Evolutionary conservation across 1,140 invertebrate species (phyloP).

Genomic region (Littorina saxatilis): DNA sequence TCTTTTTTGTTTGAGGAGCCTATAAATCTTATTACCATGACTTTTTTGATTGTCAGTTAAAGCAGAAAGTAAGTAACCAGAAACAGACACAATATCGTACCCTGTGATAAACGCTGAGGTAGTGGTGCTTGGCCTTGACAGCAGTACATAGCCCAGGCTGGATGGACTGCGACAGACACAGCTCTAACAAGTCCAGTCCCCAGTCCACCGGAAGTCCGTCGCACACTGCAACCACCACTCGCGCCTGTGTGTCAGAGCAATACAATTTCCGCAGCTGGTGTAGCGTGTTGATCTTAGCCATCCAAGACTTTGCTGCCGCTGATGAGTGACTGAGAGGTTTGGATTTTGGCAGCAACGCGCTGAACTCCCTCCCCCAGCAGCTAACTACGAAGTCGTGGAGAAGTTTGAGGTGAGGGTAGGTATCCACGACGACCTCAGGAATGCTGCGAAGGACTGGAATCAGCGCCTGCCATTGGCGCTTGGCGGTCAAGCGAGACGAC

Average conservation of each 20-base stretch:
- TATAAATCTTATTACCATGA: no score
- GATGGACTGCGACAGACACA: slow-evolving; percentile 52
- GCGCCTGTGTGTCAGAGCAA: slow-evolving; percentile 53
- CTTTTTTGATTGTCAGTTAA: no score
- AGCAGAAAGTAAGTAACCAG: no score
- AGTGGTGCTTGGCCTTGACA: slow-evolving; percentile 55
- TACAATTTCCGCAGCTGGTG: slow-evolving; percentile 53
- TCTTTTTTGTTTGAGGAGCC: no score
- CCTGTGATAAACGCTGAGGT: slow-evolving; percentile 60
- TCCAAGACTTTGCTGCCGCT: slow-evolving; percentile 23
- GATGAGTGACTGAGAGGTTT: background rate
- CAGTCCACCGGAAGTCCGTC: slow-evolving; percentile 62
- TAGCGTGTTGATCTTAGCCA: slow-evolving; percentile 19
- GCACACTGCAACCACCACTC: slow-evolving; percentile 60
- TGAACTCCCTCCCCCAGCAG: slow-evolving; percentile 50
- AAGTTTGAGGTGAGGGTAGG: slow-evolving; percentile 52
- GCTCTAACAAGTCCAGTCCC: slow-evolving; percentile 63
- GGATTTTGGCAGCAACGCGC: background rate
- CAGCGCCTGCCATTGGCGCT: slow-evolving; percentile 62
- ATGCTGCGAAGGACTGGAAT: slow-evolving; percentile 62
- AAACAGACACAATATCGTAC: no score
- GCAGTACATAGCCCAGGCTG: slow-evolving; percentile 43
- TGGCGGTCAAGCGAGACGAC: slow-evolving; percentile 55
- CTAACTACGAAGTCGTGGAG: slow-evolving; percentile 67
- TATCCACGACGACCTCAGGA: slow-evolving; percentile 53